Conservation (phyloP, 2,113 vertebrate genomes). For the Formicarius rufipectus region DNA sequence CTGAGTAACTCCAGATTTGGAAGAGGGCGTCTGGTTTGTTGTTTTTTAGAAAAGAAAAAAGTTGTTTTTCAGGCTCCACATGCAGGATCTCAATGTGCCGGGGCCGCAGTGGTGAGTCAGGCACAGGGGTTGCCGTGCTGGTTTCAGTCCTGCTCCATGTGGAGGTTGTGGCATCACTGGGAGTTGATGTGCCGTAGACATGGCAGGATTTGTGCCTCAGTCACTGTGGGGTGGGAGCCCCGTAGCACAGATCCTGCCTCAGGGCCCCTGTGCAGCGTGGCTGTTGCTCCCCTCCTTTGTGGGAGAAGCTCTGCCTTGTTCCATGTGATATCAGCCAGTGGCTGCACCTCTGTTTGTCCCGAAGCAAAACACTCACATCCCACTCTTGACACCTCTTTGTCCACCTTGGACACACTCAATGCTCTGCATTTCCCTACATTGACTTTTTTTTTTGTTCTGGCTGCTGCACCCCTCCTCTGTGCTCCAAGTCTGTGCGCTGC, state of each 20-base stretch:
- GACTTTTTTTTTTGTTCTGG: not conserved
- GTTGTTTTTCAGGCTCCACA: conserved; percentile 36
- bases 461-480: conserved; percentile 20
- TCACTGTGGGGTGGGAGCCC: fast-evolving
- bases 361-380: not conserved
- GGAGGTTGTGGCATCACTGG: fast-evolving
- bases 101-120: not conserved
- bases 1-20: conserved; percentile 30
- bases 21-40: not conserved
- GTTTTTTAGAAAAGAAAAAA: not conserved
- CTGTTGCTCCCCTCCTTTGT: not conserved
- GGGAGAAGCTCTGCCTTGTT: not conserved
- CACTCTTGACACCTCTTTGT: not conserved
- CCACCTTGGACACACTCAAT: not conserved
- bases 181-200: not conserved
- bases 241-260: not conserved
- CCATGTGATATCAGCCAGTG: fast-evolving
- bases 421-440: not conserved
- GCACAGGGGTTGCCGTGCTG: not conserved
- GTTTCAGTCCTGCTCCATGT: fast-evolving
- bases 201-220: fast-evolving
- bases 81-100: not conserved
- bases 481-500: conserved; percentile 55
- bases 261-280: fast-evolving
- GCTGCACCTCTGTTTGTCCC: not conserved